Evolutionary conservation across 2,797 vertebrate genomes (phyloP).

Genomic region (Chromobotia macracanthus): DNA sequence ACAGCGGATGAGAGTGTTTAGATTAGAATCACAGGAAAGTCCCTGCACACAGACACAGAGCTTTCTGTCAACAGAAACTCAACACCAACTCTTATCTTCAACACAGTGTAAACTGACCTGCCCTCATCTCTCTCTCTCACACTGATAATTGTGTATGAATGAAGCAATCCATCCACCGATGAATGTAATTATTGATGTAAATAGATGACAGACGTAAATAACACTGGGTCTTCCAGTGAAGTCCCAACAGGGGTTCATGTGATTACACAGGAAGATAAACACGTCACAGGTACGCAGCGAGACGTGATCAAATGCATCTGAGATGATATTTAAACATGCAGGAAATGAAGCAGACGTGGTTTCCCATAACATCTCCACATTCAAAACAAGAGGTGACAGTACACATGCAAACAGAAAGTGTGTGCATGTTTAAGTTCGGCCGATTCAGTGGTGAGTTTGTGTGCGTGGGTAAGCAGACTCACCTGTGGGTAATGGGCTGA

Average conservation of each 20-base stretch:
- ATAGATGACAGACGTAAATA: no score
- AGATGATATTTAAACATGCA: neutral
- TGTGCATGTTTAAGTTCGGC: neutral
- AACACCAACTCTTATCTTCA: conserved; percentile 12
- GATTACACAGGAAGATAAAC: neutral
- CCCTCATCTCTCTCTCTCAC: neutral
- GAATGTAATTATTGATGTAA: no score
- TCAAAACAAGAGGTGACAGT: neutral
- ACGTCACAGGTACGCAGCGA: neutral
- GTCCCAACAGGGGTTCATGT: neutral
- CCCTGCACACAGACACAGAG: conserved; percentile 16
- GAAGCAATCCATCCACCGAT: no score
- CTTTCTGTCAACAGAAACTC: conserved; percentile 35
- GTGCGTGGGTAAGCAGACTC: conserved; percentile 26
- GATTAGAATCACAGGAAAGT: conserved; percentile 48
- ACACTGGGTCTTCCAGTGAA: neutral
- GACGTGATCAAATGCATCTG: neutral
- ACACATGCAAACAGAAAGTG: conserved; percentile 25
- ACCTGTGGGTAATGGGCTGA: conserved; percentile 81
- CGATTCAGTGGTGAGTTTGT: neutral
- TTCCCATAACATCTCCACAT: neutral
- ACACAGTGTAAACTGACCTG: conserved; percentile 24
- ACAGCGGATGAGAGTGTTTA: conserved; percentile 2
- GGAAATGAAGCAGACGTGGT: conserved; percentile 17
- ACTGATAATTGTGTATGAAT: neutral